Evolutionary conservation across 2,797 vertebrate genomes (phyloP), one percentile per base, ranked within the genome.

Genomic region (Eleutherodactylus coqui): DNA sequence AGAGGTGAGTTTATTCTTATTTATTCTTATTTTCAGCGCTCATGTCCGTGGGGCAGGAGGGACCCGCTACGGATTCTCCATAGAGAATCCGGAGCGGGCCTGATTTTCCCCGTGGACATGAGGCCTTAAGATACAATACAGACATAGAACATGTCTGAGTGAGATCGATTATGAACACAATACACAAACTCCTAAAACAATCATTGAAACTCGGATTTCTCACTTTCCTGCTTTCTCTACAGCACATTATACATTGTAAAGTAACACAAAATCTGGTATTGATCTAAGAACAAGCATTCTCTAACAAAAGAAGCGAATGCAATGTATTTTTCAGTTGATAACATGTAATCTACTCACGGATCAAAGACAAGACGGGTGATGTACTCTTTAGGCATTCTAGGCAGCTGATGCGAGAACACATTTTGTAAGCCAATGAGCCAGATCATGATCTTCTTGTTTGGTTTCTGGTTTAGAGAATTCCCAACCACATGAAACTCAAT

Each of bases 371-470:
- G 95, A 81, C 97, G 95, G 0, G 98, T 99, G 92, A 99, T 99
- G 90, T 99, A 99, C 82, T 99, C 97, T 89, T 99, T 99, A 0
- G 98, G 98, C 98, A 99, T 99, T 21, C 98, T 96, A 43, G 98
- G 98, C 73, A 99, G 95, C 92, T 99, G 98, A 90, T 99, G 98
- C 51, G 97, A 99, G 92, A 99, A 99, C 10, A 99, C 98, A 0
- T 99, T 99, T 94, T 99, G 98, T n/a, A 99, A 94, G 69, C 98
- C 97, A 4, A 99, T 97, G 29, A 99, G 95, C 98, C 97, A 99
- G 95, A 99, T 99, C 92, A 99, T 92, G 89, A 99, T 97, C 93
- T 96, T 97, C 93, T 97, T 98, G 88, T 98, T 99, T 88, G 98
- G 98, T 88, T 98, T 99, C 91, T 99, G 98, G 93, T 95, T 97